Evolutionary conservation across 2,888 invertebrate genomes (phyloP).

Genomic region (Mesorhabditis sp.): DNA sequence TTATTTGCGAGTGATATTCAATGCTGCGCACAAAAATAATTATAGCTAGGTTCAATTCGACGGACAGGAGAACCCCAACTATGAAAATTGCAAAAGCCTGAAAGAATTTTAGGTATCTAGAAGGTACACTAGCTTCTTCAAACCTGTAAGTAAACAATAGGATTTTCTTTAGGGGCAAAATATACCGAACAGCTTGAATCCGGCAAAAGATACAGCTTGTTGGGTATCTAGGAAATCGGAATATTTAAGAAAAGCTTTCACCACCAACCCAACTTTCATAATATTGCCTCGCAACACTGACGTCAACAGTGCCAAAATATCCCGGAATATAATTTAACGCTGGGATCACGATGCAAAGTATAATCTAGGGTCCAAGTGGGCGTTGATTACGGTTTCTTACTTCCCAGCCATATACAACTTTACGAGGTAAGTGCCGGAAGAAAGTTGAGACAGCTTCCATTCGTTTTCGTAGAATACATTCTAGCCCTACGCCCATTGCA

Average conservation of each 20-base stretch:
- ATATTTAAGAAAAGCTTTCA: not conserved
- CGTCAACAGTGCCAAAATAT: not conserved
- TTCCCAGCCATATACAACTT: slow-evolving; percentile 3
- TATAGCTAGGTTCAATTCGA: not conserved
- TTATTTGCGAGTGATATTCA: not conserved
- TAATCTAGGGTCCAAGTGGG: not conserved
- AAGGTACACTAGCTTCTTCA: not conserved
- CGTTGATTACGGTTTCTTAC: not conserved
- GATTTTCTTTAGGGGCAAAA: not conserved
- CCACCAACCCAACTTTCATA: not conserved
- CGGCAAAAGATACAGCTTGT: not conserved
- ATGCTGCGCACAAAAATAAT: not conserved
- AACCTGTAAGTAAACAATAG: not conserved
- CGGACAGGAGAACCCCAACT: not conserved
- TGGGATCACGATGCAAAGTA: not conserved
- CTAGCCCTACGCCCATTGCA: not conserved
- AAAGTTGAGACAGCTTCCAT: not conserved
- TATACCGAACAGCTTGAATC: not conserved
- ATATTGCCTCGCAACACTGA: not conserved
- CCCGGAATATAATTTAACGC: not conserved
- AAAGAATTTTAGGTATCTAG: not conserved
- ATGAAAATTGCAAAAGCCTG: not conserved
- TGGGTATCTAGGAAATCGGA: not conserved
- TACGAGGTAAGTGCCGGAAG: not conserved
- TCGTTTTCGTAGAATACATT: not conserved